Evolutionary conservation across 2,797 vertebrate species (phyloP).

Genomic region (Lepilemur ruficaudatus): DNA sequence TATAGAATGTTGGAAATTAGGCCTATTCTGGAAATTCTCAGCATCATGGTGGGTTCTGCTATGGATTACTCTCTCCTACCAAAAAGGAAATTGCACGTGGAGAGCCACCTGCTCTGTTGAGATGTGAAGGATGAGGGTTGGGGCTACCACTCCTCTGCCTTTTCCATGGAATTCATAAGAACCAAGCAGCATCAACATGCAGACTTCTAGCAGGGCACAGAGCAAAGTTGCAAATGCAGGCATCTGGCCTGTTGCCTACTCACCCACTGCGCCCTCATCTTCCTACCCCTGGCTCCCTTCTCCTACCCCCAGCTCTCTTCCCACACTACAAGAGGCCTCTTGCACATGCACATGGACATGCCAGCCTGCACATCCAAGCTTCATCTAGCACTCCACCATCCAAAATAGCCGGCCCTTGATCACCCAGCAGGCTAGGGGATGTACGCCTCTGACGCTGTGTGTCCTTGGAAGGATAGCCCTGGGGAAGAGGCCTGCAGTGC

Average conservation of each 20-base stretch:
- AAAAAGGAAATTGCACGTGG: slow-evolving; percentile 19
- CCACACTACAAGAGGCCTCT: not conserved
- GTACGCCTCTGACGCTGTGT: not conserved
- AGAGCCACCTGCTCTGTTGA: not conserved
- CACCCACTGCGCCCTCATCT: not conserved
- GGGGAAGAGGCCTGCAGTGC: not conserved
- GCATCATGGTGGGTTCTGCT: not conserved
- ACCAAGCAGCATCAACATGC: not conserved
- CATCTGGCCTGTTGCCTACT: not conserved
- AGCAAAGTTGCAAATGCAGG: not conserved
- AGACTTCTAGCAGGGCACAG: not conserved
- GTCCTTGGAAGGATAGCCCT: not conserved
- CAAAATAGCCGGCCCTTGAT: not conserved
- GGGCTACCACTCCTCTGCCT: not conserved
- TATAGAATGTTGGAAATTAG: slow-evolving; percentile 21
- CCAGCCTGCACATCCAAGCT: not conserved
- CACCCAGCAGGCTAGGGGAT: not conserved
- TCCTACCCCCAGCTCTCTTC: not conserved
- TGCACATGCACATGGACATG: not conserved
- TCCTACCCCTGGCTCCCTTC: not conserved
- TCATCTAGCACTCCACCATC: not conserved
- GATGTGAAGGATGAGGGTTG: not conserved
- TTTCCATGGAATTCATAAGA: slow-evolving; percentile 7
- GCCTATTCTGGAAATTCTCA: not conserved
- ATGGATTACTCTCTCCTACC: not conserved